phyloP scores from a whole-genome alignment of 2,888 invertebrate genomes.

The Netelia fuscicornis region DNA sequence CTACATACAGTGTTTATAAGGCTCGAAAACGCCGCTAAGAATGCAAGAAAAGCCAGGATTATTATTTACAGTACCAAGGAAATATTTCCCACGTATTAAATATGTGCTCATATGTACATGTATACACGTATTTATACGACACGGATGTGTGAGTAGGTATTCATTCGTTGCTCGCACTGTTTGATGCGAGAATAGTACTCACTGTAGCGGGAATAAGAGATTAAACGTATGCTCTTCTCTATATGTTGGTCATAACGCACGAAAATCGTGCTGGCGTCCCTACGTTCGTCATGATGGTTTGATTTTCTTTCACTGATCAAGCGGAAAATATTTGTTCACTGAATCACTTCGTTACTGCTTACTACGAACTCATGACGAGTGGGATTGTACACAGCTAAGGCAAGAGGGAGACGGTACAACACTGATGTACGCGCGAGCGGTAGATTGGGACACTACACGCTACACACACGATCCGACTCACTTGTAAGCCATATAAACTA shows the following conservation, averaged over 20 bases:
- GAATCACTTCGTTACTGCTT: slow-evolving; percentile 75
- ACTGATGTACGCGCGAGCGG: neutral
- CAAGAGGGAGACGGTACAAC: neutral
- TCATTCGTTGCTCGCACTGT: slow-evolving; percentile 2
- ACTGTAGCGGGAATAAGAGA: slow-evolving; percentile 34
- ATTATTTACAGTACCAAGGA: slow-evolving; percentile 53
- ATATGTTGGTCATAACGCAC: slow-evolving; percentile 59
- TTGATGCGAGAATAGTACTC: slow-evolving; percentile 23
- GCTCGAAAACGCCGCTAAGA: slow-evolving; percentile 50
- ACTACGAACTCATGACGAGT: slow-evolving; percentile 67
- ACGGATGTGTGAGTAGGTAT: neutral
- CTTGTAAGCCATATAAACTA: no score
- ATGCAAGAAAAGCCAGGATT: slow-evolving; percentile 57
- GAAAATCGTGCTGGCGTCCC: slow-evolving; percentile 68
- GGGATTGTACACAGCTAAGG: neutral
- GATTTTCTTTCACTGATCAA: slow-evolving; percentile 59
- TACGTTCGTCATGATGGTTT: slow-evolving; percentile 25
- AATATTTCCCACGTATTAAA: slow-evolving; percentile 65
- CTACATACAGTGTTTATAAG: slow-evolving; percentile 28
- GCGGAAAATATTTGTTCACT: slow-evolving; percentile 72
- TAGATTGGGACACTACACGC: neutral
- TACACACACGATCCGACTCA: neutral
- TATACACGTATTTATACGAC: slow-evolving; percentile 15
- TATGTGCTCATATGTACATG: neutral
- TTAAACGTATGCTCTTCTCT: slow-evolving; percentile 60